phyloP scores from a whole-genome alignment of 2,797 vertebrate genomes.

The Aplochiton taeniatus region DNA sequence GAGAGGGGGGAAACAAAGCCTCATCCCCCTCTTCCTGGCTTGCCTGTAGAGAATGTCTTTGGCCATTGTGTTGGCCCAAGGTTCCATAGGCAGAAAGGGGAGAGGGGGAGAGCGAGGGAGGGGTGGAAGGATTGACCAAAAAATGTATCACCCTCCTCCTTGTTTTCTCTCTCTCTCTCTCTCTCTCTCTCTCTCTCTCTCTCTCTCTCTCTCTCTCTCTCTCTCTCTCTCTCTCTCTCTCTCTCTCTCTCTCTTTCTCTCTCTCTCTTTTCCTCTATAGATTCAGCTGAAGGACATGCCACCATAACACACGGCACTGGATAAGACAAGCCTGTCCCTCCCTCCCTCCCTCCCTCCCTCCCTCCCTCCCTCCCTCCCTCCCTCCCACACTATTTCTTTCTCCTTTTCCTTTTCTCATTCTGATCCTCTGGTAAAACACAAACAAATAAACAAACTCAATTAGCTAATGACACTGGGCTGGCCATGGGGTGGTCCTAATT shows the following conservation, averaged over 20 bases:
- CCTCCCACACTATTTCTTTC: constrained; percentile 41
- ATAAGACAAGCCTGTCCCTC: constrained; percentile 61
- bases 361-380: constrained; percentile 36
- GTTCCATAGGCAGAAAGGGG: constrained; percentile 39
- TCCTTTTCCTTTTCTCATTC: constrained; percentile 7
- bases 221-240: constrained; percentile 16
- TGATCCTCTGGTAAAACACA: constrained; percentile 55
- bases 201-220: constrained; percentile 18
- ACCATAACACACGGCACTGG: constrained; percentile 63
- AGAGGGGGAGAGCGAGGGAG: not conserved
- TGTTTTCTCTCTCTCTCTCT: constrained; percentile 11
- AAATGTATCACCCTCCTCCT: constrained; percentile 12
- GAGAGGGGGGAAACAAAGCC: constrained; percentile 4
- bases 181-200: constrained; percentile 4
- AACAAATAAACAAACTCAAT: constrained; percentile 81
- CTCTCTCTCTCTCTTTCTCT: constrained; percentile 36
- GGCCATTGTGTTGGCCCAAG: constrained; percentile 49
- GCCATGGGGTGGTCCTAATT: constrained; percentile 79
- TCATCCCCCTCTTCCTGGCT: constrained; percentile 47
- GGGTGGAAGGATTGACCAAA: not conserved
- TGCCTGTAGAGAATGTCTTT: constrained; percentile 59
- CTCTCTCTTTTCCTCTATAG: constrained; percentile 49
- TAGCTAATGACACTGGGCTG: constrained; percentile 78
- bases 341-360: constrained; percentile 19
- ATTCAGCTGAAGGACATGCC: constrained; percentile 75